phyloP scores from a whole-genome alignment of 2,888 invertebrate genomes.

The Miltochrista miniata region DNA sequence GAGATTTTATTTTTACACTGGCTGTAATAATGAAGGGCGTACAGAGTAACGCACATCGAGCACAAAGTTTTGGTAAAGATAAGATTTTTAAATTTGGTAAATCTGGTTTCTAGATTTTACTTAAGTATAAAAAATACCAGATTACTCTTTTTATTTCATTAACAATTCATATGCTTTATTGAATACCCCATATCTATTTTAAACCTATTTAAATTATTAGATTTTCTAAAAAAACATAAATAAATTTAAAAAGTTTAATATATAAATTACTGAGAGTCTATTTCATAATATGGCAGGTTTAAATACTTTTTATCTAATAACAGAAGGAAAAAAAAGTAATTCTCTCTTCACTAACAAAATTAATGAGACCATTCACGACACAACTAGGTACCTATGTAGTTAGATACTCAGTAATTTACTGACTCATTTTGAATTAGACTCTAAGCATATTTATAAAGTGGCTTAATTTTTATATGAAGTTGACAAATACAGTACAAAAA shows the following conservation, averaged over 20 bases:
- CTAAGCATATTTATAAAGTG: constrained; percentile 18
- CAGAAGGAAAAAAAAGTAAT: no score
- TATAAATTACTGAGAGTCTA: background rate
- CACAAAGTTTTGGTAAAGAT: constrained; percentile 47
- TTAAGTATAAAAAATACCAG: no score
- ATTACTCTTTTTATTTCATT: constrained; percentile 10
- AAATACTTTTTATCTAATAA: no score
- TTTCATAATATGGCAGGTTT: no score
- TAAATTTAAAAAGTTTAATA: constrained; percentile 8
- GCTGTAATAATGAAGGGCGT: constrained; percentile 55
- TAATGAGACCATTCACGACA: no score
- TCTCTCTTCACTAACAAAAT: no score
- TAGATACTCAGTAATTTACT: no score
- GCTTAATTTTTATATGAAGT: constrained; percentile 19
- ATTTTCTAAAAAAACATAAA: constrained; percentile 25
- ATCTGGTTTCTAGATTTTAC: background rate
- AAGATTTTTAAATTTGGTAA: constrained; percentile 17
- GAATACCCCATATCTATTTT: constrained; percentile 36
- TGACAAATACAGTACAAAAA: constrained; percentile 53
- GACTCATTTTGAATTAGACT: no score
- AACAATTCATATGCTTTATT: background rate
- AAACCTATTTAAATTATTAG: constrained; percentile 25
- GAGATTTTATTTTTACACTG: constrained; percentile 72
- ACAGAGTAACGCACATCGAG: constrained; percentile 56
- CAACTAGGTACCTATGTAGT: no score